Percentiles rank a stretch among this genome's conserved stretches.
Evolutionary conservation across 2,113 vertebrate genomes (phyloP).

Genomic region (Myotis davidii): DNA sequence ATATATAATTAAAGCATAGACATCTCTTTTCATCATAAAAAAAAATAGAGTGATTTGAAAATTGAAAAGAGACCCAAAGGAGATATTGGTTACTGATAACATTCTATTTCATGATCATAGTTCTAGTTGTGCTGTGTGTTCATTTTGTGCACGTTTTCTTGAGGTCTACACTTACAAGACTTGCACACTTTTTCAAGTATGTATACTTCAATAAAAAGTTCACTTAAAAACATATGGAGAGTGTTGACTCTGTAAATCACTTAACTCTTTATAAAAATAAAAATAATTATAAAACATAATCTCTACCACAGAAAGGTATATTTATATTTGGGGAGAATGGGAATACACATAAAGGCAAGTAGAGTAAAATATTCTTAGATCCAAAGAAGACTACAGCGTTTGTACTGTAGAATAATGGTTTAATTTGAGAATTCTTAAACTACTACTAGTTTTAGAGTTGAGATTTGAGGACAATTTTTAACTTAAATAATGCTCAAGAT

Average conservation of each 20-base stretch:
- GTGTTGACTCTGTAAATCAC: background rate
- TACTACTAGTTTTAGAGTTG: background rate
- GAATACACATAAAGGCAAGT: background rate
- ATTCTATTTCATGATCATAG: background rate
- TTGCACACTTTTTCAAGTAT: background rate
- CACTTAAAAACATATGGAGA: background rate
- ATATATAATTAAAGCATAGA: background rate
- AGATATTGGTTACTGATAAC: background rate
- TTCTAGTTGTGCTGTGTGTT: background rate
- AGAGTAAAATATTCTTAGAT: background rate
- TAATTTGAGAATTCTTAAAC: background rate
- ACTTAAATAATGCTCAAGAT: background rate
- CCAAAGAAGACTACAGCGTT: background rate
- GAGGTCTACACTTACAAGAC: background rate
- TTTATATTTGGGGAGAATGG: background rate
- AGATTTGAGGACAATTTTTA: background rate
- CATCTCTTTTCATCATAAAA: background rate
- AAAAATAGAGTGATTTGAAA: background rate
- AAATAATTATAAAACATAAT: background rate
- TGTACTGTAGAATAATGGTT: background rate
- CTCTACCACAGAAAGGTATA: background rate
- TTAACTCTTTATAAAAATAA: background rate
- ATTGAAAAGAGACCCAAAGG: background rate
- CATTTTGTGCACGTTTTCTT: background rate
- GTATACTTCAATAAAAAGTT: background rate